Conservation (phyloP, 2,888 invertebrate genomes). For the Apodemia duryi region DNA sequence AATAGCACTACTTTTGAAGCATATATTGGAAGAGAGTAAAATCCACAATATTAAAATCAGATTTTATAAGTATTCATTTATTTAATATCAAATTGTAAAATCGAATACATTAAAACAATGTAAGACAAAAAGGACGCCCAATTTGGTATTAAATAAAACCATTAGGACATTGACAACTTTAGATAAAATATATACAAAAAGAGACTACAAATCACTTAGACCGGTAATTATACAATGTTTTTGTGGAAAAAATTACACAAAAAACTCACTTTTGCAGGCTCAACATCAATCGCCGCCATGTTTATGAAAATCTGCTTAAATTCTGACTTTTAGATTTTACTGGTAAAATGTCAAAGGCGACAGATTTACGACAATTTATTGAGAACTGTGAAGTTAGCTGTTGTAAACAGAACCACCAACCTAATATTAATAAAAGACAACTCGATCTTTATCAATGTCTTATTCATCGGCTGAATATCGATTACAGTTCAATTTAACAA, state of each 20-base stretch:
- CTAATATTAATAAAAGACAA: neutral
- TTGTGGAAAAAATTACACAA: neutral
- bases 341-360: neutral
- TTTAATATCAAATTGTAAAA: neutral
- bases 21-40: neutral
- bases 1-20: neutral
- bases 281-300: conserved; percentile 81
- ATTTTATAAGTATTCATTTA: neutral
- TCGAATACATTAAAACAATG: neutral
- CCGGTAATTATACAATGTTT: neutral
- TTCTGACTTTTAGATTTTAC: conserved; percentile 1
- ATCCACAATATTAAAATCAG: neutral
- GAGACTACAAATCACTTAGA: neutral
- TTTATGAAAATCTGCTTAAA: conserved; percentile 45
- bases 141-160: neutral
- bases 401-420: neutral
- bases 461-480: too few relatives aligned
- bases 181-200: neutral
- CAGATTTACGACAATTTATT: neutral
- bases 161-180: neutral
- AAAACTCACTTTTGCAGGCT: conserved; percentile 63
- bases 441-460: neutral
- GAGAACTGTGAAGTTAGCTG: neutral
- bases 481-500: too few relatives aligned
- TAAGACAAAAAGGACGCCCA: neutral